Conservation (phyloP, 2,113 vertebrate species). For the Gallinago jamesoni region DNA sequence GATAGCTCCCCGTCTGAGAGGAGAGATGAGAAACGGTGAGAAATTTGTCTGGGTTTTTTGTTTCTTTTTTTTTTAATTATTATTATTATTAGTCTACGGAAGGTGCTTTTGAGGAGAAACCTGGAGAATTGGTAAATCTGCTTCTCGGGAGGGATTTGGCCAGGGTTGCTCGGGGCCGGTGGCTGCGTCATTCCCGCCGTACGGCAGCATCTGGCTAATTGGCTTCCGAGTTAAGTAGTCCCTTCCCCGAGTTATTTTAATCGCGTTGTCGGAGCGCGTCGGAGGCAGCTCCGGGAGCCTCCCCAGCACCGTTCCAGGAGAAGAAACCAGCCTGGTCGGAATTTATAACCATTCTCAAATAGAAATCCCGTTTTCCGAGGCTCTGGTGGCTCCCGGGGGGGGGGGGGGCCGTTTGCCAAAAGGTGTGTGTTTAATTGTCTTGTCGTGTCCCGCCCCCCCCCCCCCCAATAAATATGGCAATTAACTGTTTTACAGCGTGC, state of each 20-base stretch:
- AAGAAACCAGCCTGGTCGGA: not conserved
- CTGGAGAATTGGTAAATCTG: not conserved
- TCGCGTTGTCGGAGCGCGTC: conserved; percentile 7
- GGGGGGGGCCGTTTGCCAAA: not conserved
- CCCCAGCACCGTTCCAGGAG: not conserved
- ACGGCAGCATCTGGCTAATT: conserved; percentile 46
- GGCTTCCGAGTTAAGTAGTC: conserved; percentile 47
- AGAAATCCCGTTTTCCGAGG: not conserved
- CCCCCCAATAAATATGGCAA: not conserved
- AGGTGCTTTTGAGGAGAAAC: not conserved
- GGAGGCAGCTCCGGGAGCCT: not conserved
- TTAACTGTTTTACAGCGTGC: not conserved
- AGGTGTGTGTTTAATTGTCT: too few relatives aligned
- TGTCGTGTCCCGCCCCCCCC: not conserved
- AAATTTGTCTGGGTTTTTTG: not conserved
- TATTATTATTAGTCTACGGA: not conserved
- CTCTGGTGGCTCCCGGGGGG: not conserved
- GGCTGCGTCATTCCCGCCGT: not conserved
- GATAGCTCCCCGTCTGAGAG: not conserved
- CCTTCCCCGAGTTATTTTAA: conserved; percentile 25
- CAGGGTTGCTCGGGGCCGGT: not conserved
- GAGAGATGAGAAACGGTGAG: not conserved
- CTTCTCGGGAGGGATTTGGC: not conserved
- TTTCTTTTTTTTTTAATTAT: not conserved
- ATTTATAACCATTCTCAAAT: not conserved